Evolutionary conservation across 1,140 invertebrate genomes (phyloP).

Genomic region (Drosophila suzukii): DNA sequence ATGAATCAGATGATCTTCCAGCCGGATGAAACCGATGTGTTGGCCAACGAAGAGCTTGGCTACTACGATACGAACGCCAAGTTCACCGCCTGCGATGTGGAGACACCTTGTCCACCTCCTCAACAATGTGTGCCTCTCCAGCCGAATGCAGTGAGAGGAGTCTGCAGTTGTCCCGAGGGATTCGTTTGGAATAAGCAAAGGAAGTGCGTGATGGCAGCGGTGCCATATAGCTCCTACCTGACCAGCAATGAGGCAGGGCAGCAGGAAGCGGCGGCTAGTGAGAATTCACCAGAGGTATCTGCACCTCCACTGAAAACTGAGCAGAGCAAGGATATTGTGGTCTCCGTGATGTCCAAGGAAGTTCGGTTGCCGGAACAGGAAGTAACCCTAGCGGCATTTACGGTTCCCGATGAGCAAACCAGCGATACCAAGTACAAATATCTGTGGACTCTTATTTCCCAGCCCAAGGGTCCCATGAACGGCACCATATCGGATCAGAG

Average conservation of each 20-base stretch:
- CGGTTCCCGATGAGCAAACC: conserved; percentile 90
- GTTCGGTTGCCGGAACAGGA: conserved; percentile 90
- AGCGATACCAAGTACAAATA: conserved; percentile 93
- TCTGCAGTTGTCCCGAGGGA: conserved; percentile 89
- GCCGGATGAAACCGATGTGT: conserved; percentile 85
- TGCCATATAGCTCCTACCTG: conserved; percentile 57
- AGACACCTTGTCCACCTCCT: conserved; percentile 87
- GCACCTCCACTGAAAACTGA: conserved; percentile 70
- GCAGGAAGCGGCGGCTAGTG: conserved; percentile 54
- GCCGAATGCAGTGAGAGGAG: conserved; percentile 86
- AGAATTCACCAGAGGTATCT: conserved; percentile 45
- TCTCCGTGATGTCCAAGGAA: conserved; percentile 91
- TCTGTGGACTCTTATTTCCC: conserved; percentile 93
- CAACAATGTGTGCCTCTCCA: conserved; percentile 88
- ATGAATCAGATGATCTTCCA: conserved; percentile 71
- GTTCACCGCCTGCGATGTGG: conserved; percentile 84
- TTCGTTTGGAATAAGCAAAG: conserved; percentile 86
- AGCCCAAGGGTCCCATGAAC: conserved; percentile 91
- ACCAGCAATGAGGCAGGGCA: conserved; percentile 50
- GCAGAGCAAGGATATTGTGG: conserved; percentile 87
- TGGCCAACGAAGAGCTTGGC: conserved; percentile 74
- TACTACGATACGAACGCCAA: conserved; percentile 70
- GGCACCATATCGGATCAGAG: conserved; percentile 94
- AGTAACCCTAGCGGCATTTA: conserved; percentile 91
- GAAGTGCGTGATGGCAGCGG: conserved; percentile 77